Evolutionary conservation across 2,797 vertebrate species (phyloP).

Genomic region (Phaenicophaeus curvirostris): DNA sequence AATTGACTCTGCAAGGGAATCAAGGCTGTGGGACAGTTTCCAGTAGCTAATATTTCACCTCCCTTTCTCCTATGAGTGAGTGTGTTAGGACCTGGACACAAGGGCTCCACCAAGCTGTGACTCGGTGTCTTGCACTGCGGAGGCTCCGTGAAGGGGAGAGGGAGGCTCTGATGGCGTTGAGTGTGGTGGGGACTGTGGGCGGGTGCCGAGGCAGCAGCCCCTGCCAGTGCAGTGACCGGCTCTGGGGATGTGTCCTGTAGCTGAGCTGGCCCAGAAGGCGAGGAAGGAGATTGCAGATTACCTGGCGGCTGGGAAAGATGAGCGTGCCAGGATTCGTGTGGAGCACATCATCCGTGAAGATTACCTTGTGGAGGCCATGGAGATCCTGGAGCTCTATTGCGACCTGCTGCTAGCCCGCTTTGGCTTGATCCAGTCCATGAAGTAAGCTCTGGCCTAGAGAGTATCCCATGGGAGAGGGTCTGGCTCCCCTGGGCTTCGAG

Average conservation of each 20-base stretch:
- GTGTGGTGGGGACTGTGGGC: background rate
- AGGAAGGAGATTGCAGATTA: conserved; percentile 99
- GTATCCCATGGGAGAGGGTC: background rate
- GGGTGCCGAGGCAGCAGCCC: background rate
- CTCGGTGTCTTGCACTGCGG: background rate
- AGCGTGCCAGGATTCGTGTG: conserved; percentile 94
- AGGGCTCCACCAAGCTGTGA: background rate
- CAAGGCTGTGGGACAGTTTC: background rate
- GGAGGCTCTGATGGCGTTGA: background rate
- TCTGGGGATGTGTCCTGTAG: conserved; percentile 71
- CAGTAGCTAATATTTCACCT: background rate
- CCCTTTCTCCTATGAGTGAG: background rate
- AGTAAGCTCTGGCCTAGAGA: conserved; percentile 77
- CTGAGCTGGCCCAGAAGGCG: conserved; percentile 95
- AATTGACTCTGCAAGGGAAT: background rate
- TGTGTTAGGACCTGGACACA: background rate
- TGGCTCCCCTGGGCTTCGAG: background rate
- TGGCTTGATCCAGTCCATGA: conserved; percentile 97
- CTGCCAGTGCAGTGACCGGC: background rate
- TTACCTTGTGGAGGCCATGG: conserved; percentile 99
- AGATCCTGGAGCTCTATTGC: conserved; percentile 97
- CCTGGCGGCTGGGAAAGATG: conserved; percentile 92
- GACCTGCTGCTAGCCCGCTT: conserved; percentile 93
- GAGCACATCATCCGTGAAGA: conserved; percentile 99
- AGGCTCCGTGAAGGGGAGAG: accelerated